A percentile compares a stretch with the other conserved stretches of the same genome.
phyloP scores from a whole-genome alignment of 2,797 vertebrate species.

The Sebastes elongatus region DNA sequence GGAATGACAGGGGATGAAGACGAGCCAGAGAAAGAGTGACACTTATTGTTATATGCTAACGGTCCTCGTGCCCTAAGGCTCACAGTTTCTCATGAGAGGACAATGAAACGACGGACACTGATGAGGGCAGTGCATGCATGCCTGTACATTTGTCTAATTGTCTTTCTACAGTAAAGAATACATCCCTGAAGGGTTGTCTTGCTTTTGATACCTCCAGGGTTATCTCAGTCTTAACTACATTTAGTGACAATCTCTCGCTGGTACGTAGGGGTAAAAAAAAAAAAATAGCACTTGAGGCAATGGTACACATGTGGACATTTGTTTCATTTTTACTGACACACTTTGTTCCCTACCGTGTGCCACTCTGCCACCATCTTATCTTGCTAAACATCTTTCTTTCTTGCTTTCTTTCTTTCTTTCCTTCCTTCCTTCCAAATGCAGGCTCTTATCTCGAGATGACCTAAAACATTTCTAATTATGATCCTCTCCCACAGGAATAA shows the following conservation, averaged over 20 bases:
- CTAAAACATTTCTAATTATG: constrained; percentile 93
- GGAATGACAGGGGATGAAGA: constrained; percentile 35
- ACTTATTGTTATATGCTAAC: constrained; percentile 59
- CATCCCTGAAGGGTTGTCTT: constrained; percentile 14
- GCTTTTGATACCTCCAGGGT: constrained; percentile 10
- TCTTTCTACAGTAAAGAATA: constrained; percentile 18
- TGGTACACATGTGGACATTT: background rate
- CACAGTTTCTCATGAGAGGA: constrained; percentile 38
- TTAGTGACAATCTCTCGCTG: background rate
- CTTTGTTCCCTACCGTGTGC: background rate
- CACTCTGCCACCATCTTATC: background rate
- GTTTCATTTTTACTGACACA: background rate
- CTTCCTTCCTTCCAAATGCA: constrained; percentile 9
- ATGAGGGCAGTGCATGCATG: constrained; percentile 27
- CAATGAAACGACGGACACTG: constrained; percentile 37
- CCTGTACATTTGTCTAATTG: constrained; percentile 48
- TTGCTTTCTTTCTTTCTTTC: background rate
- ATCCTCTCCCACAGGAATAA: constrained; percentile 86
- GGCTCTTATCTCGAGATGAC: constrained; percentile 85
- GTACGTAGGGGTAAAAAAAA: background rate
- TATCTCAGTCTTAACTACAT: constrained; percentile 19
- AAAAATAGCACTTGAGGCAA: background rate
- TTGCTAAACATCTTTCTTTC: background rate
- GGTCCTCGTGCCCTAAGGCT: constrained; percentile 55
- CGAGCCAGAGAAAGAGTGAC: constrained; percentile 47